Base-by-base conservation (phyloP, 2,797 vertebrate species). In the Pangasius krempfi region DNA sequence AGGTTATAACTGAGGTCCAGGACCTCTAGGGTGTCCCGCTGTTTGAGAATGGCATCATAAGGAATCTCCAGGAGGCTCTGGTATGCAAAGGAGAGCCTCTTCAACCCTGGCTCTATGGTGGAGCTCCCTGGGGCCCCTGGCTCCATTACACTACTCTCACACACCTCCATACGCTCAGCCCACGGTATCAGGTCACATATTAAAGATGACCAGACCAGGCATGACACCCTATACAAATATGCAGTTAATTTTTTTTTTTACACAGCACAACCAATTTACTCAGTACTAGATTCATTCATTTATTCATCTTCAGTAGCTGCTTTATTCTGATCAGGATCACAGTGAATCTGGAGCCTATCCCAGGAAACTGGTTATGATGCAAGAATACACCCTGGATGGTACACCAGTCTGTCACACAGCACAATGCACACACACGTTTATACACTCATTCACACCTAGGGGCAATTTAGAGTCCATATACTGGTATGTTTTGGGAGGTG, bases 1-100 rank as follows among this genome's bases (percentile, higher is more conserved):
- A 94, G 62, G 86, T 97, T 97, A 93, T 95, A 95, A 56, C 96
- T 96, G 85, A 97, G 94, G 91, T 96, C 96, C 93, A 96, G 90
- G 70, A 96, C 95, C 92, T 96, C 94, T 82, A 96, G 93, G 0
- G 91, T 93, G 54, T 94, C 91, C 0, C 88, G 93, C 90, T 95
- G 94, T 0, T 91, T 89, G 4, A 96, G 91, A 4, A 97, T 96
- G 86, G 56, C 6, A 8, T 95, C 93, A 85, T 96, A 96, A 2
- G 96, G 96, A 83, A 97, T 95, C 89, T 97, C 96, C 18, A 92
- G 88, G n/a, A 97, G 94, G 80, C 89, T 84, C 92, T 95, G 95
- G 92, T 97, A 94, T 10, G 96, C 96, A 66, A 96, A 95, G 1
- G 96, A 97, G 22, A 96, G 94, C 89, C 94, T 94, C 62, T 92